A percentile compares a stretch with the other conserved stretches of the same genome.
These are phyloP conservation scores for Lycaon pictus DNA, from an alignment of 2,113 vertebrate genomes.

Conservation along the genomic window DNA sequence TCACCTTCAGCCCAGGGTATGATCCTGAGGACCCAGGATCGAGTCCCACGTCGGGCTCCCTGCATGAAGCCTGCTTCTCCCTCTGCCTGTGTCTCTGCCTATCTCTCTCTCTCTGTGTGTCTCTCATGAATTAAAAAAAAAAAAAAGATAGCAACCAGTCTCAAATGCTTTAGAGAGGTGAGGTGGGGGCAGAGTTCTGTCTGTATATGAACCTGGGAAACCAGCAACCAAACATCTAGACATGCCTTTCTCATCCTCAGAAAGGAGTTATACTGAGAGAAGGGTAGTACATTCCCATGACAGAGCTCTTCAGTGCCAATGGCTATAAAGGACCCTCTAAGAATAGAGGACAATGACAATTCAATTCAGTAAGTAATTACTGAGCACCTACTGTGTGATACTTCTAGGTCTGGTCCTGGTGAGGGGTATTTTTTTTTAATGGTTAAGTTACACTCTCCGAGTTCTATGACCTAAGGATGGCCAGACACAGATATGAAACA, in stretches of 20 bases:
- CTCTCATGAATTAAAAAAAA: too few species aligned
- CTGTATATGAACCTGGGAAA: not conserved
- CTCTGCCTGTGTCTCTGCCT: too few species aligned
- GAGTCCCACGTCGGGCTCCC: too few species aligned
- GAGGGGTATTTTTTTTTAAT: not conserved
- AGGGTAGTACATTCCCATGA: not conserved
- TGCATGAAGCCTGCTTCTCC: too few species aligned
- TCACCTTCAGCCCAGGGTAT: too few species aligned
- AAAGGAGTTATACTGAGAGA: not conserved
- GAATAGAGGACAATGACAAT: not conserved
- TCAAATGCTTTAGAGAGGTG: not conserved
- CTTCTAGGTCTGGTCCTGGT: not conserved
- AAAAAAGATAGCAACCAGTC: not conserved
- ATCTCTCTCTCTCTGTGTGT: too few species aligned
- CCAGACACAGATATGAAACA: not conserved
- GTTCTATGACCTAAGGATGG: not conserved
- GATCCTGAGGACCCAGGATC: too few species aligned
- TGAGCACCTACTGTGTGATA: not conserved
- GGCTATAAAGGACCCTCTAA: not conserved
- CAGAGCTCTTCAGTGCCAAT: not conserved
- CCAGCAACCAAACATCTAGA: not conserved
- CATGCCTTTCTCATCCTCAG: not conserved
- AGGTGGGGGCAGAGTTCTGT: not conserved
- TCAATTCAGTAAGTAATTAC: not conserved
- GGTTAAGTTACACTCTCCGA: not conserved